Conservation (phyloP, 1,140 invertebrate species). For the Drosophila virilis region DNA sequence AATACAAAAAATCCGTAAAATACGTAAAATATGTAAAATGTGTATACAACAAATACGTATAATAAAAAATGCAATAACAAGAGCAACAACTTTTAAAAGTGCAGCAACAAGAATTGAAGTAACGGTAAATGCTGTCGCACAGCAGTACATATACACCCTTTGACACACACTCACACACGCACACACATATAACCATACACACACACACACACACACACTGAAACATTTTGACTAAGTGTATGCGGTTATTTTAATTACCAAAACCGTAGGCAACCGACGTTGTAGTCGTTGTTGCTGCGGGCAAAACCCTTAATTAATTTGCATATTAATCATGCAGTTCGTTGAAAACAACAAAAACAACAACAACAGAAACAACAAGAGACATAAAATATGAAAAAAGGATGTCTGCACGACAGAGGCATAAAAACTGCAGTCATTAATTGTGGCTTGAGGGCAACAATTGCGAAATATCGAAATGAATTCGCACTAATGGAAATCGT, state of each 20-base stretch:
- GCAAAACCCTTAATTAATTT: slow-evolving; percentile 82
- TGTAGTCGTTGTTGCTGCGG: slow-evolving; percentile 57
- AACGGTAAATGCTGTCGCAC: slow-evolving; percentile 48
- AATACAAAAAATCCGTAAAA: slow-evolving; percentile 27
- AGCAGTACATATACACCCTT: slow-evolving; percentile 12
- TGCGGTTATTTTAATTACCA: slow-evolving; percentile 82
- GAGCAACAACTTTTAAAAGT: slow-evolving; percentile 77
- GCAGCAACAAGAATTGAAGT: slow-evolving; percentile 54
- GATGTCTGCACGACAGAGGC: slow-evolving; percentile 11
- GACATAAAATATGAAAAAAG: slow-evolving; percentile 4
- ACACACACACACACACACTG: slow-evolving; percentile 29
- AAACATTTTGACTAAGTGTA: slow-evolving; percentile 75
- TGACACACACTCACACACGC: slow-evolving; percentile 12
- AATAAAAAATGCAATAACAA: slow-evolving; percentile 81
- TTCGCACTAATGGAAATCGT: slow-evolving; percentile 18
- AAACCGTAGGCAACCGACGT: slow-evolving; percentile 62
- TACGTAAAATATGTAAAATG: slow-evolving; percentile 20
- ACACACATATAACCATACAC: no score
- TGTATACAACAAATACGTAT: slow-evolving; percentile 59
- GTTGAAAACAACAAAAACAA: slow-evolving; percentile 44
- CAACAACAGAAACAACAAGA: not conserved
- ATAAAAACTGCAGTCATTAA: slow-evolving; percentile 65
- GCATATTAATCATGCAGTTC: slow-evolving; percentile 80
- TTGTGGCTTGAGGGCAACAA: slow-evolving; percentile 42
- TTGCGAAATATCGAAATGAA: slow-evolving; percentile 55